These are phyloP conservation scores for Triplophysa siluroides DNA, from an alignment of 2,113 vertebrate genomes.

Conservation along the genomic window DNA sequence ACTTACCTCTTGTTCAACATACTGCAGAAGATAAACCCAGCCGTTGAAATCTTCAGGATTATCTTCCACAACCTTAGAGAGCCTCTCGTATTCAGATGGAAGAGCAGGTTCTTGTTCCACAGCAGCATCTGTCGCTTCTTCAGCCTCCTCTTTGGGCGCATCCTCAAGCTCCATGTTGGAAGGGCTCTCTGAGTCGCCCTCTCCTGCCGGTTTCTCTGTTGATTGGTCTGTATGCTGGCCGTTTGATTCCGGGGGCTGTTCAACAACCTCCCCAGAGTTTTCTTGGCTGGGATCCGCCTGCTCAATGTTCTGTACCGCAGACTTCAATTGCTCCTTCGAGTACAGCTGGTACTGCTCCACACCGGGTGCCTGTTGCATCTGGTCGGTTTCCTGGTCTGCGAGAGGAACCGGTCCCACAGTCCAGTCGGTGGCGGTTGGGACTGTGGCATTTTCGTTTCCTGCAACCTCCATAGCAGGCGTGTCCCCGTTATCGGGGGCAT, in stretches of 20 bases:
- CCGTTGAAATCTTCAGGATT: constrained; percentile 96
- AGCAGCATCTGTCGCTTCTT: constrained; percentile 45
- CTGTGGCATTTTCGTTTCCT: constrained; percentile 64
- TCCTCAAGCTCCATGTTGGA: constrained; percentile 79
- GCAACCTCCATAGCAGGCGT: constrained; percentile 63
- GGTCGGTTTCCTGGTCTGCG: constrained; percentile 19
- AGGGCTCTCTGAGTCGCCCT: constrained; percentile 75
- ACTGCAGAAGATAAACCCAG: constrained; percentile 96
- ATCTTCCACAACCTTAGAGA: constrained; percentile 90
- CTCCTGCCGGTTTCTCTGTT: constrained; percentile 49
- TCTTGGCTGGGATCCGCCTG: constrained; percentile 36
- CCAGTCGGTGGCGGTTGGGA: constrained; percentile 65
- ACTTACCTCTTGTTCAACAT: constrained; percentile 96
- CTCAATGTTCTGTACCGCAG: constrained; percentile 38
- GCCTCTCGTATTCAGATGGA: constrained; percentile 91
- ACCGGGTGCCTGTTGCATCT: constrained; percentile 17
- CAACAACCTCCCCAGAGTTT: neutral
- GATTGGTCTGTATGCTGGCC: constrained; percentile 32
- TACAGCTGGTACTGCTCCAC: constrained; percentile 67
- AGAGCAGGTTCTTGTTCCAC: constrained; percentile 69
- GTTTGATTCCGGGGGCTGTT: constrained; percentile 48
- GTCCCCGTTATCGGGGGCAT: constrained; percentile 60
- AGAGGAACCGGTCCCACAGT: constrained; percentile 60
- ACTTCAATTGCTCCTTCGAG: constrained; percentile 26
- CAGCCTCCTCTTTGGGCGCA: constrained; percentile 75